Evolutionary conservation across 1,140 invertebrate genomes (phyloP).

Genomic region (Lepidurus packardi): DNA sequence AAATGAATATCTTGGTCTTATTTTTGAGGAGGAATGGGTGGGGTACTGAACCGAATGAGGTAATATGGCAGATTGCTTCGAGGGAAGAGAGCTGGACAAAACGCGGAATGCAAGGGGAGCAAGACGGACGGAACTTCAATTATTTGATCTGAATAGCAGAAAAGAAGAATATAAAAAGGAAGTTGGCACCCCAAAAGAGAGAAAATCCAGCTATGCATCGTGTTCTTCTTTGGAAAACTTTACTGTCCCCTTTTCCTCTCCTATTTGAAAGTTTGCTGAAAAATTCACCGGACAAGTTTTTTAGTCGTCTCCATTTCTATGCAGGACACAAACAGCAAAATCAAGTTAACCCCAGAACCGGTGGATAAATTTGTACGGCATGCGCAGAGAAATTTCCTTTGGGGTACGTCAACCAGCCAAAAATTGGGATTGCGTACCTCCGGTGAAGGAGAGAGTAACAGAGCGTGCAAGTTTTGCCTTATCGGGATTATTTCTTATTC

Average conservation of each 20-base stretch:
- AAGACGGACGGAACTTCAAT: no score
- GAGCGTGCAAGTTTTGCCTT: background rate
- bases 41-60: no score
- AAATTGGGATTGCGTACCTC: no score
- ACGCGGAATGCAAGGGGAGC: no score
- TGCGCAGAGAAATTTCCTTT: background rate
- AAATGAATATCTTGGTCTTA: no score
- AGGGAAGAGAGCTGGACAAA: no score
- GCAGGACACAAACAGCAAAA: background rate
- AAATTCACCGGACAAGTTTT: no score
- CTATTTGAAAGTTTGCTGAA: background rate
- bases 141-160: background rate
- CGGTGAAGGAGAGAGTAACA: background rate
- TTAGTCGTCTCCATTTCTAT: background rate
- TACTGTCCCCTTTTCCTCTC: background rate
- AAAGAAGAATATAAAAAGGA: background rate
- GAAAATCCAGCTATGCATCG: constrained; percentile 14
- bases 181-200: background rate
- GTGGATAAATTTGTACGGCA: background rate
- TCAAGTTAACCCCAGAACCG: background rate
- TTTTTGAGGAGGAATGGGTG: no score
- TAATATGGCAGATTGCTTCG: no score
- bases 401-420: background rate
- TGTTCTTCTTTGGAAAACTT: background rate
- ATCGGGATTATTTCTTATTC: background rate